Base-by-base conservation (phyloP, 2,888 invertebrate genomes). In the Sphinx pinastri region DNA sequence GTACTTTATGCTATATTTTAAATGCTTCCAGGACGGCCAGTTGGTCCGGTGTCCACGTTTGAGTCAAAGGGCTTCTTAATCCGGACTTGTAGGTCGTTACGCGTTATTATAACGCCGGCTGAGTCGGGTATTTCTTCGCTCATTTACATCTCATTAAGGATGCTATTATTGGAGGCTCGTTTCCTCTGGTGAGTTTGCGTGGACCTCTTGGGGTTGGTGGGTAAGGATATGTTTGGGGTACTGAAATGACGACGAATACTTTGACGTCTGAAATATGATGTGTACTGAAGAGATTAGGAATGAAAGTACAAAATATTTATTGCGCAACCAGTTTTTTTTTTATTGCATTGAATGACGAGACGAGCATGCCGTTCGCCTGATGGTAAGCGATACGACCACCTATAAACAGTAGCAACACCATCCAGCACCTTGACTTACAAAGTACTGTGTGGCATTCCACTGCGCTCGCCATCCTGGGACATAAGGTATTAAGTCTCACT, bases 61-160 rank as follows among this genome's bases (percentile, higher is more conserved):
- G 91, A 93, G 92, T 93, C 93, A 91, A 93, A 92, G 89, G 94
- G 94, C 91, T 94, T 94, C 94, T 93, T 94, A 94, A 94, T 94
- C 94, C 94, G 88, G 93, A 88, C 92, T 94, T 93, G 93, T 93
- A 93, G 93, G 94, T 93, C 92, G 94, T 94, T 94, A 94, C 92
- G 94, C 91, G 92, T 94, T 94, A 94, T 94, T 93, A 94, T 94
- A 94, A 94, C 93, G 88, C 91, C 89, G 86, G 81, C 85, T 84
- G 88, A 89, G 91, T 85, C 86, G 90, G 89, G 88, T 91, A 90
- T 91, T 91, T 88, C 93, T 93, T 87, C 86, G 90, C 93, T 94
- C 94, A 94, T 94, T 94, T 94, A 94, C 94, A 94, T 94, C 93
- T 94, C 94, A 93, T 94, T 94, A 94, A 85, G 88, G 87, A 83